phyloP scores from a whole-genome alignment of 2,113 vertebrate genomes.

The Bettongia penicillata region DNA sequence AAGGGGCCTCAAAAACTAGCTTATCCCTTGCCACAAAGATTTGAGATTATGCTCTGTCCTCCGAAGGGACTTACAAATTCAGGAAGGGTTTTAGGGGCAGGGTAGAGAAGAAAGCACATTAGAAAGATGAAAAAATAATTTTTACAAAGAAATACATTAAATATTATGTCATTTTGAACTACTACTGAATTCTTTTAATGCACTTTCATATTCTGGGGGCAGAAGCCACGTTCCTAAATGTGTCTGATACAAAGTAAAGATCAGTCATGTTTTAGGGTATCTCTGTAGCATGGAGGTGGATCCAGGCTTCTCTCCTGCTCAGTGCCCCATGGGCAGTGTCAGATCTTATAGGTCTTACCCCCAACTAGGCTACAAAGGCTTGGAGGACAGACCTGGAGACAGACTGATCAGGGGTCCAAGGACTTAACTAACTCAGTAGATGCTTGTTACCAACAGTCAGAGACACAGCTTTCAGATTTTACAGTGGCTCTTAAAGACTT shows the following conservation, averaged over 20 bases:
- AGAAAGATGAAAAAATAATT: not conserved
- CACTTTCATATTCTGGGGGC: not conserved
- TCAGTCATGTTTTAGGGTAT: not conserved
- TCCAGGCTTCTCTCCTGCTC: not conserved
- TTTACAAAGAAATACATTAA: not conserved
- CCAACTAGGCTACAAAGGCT: not conserved
- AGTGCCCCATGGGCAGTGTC: not conserved
- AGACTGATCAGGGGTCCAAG: not conserved
- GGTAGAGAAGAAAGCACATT: not conserved
- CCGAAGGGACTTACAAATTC: constrained; percentile 5
- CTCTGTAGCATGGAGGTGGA: not conserved
- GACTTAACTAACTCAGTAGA: not conserved
- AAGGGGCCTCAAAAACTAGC: not conserved
- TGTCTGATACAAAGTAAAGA: not conserved
- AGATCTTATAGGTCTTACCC: not conserved
- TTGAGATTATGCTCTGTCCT: not conserved
- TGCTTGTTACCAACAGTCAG: not conserved
- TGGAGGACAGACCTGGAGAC: not conserved
- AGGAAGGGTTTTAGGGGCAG: too few species aligned
- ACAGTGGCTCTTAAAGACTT: not conserved
- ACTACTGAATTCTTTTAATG: not conserved
- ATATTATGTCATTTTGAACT: not conserved
- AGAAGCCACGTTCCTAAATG: not conserved
- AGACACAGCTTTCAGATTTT: not conserved
- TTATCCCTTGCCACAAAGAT: not conserved